Base-by-base conservation (phyloP, 2,113 vertebrate genomes). In the Hippoglossus stenolepis region DNA sequence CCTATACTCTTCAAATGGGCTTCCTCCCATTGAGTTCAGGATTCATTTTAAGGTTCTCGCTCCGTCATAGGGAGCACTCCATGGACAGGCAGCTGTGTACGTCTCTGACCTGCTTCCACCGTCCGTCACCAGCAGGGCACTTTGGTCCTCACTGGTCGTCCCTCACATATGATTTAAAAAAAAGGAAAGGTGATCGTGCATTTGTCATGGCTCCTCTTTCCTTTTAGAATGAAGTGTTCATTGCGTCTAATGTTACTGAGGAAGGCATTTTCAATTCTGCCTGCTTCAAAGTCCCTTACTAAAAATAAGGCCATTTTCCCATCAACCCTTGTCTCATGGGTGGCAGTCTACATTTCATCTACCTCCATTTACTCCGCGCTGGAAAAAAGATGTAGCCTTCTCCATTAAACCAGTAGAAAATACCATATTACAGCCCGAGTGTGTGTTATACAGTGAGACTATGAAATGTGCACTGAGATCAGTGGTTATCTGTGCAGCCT, bases 291-390 rank as follows among this genome's bases (percentile, higher is more conserved):
- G 45, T 62, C 23, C 56, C 20, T 67, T 43, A 38, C 75, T 67
- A 80, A 84, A 87, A 84, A 87, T 79, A 85, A 80, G 61, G 66
- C 77, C 72, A 75, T 64, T 70, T 85, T 79, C 75, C 66, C 72
- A 83, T 71, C 75, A 84, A 67, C 53, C 67, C 47, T 21, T 57
- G 26, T 83, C 85, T 80, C 89, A 70, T 66, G 75, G 73, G 85
- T 72, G 63, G 81, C 26, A 70, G 58, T 83, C 79, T 75, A 78
- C 68, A 87, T 89, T 89, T 82, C 69, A 84, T 65, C 49, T 58
- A 65, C 61, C 60, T 71, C 54, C 64, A 68, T 64, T 75, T 57
- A 63, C 26, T 61, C 24, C 3, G 14, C 10, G 62, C 10, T 58
- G 14, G 49, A 70, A 77, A 62, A 43, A 31, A 6, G 23, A 57